Conservation (phyloP, 2,888 invertebrate genomes). For the Atethmia centrago region DNA sequence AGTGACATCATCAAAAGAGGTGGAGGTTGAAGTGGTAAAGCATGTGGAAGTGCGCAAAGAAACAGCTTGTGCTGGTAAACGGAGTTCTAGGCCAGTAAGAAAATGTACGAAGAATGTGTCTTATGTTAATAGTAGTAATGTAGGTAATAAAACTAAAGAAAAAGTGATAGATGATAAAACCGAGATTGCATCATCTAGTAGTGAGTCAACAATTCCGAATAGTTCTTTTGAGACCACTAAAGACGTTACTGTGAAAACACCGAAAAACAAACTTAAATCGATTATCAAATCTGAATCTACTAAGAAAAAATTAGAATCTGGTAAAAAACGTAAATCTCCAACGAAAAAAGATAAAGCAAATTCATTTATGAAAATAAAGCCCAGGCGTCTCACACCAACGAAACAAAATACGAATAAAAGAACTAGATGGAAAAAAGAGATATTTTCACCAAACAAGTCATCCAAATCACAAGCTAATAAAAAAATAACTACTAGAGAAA, state of each 20-base stretch:
- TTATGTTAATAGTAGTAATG: constrained; percentile 74
- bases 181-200: constrained; percentile 71
- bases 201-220: constrained; percentile 71
- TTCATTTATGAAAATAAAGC: constrained; percentile 84
- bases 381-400: constrained; percentile 79
- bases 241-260: constrained; percentile 58
- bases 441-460: constrained; percentile 59
- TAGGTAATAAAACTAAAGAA: constrained; percentile 69
- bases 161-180: constrained; percentile 69
- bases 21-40: constrained; percentile 54
- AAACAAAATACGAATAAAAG: constrained; percentile 73
- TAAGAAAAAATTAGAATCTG: constrained; percentile 62
- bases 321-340: constrained; percentile 77
- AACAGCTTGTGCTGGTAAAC: constrained; percentile 62
- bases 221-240: constrained; percentile 68
- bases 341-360: constrained; percentile 77
- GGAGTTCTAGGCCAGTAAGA: constrained; percentile 80
- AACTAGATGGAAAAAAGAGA: constrained; percentile 69
- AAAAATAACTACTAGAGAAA: constrained; percentile 74
- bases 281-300: constrained; percentile 39
- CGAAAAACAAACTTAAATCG: constrained; percentile 65
- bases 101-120: constrained; percentile 88
- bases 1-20: constrained; percentile 71
- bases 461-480: constrained; percentile 65
- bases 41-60: constrained; percentile 61